Base-by-base conservation (phyloP, 2,888 invertebrate species). In the Mayetiola destructor region DNA sequence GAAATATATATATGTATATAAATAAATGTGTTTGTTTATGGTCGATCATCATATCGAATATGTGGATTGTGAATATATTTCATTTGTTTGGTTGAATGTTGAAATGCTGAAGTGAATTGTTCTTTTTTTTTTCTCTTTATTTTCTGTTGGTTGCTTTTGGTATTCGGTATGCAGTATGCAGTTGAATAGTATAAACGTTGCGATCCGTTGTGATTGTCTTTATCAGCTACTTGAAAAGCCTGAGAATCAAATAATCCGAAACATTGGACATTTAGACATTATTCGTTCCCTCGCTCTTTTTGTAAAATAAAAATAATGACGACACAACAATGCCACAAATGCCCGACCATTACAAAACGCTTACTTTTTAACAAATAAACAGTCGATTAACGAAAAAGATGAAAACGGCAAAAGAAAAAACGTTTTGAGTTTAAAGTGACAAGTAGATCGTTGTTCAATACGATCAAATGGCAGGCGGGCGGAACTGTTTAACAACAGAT, bases 261-360 rank as follows among this genome's bases (percentile, higher is more conserved):
- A n/a, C n/a, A n/a, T 40, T 40, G 40, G 40, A 40, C 40, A 40
- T 40, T 40, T 40, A 40, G 40, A 40, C 40, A 40, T 40, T 40
- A 40, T 9, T 6, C 8, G 6, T 32, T 32, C 10, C 10, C 10
- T 32, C 10, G 6, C 10, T 9, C 32, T 32, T 32, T 21, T 21
- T 40, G 21, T 12, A 40, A 40, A 40, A 40, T 23, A 40, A 40
- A 40, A 40, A 40, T 40, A 40, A 40, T 40, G 40, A 40, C 21
- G 40, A 40, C 40, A 40, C 40, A 40, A 40, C 40, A 40, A 40
- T 40, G 40, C 40, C 20, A 20, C n/a, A n/a, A n/a, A n/a, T n/a
- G 10, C 40, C 40, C 21, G 40, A 40, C 10, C 21, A n/a, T 40
- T 20, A 20, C 20, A 40, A 21, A 21, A 21, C 21, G 21, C 3